These are phyloP conservation scores for Phorcus lineatus DNA, from an alignment of 2,888 invertebrate genomes.

Conservation along the genomic window DNA sequence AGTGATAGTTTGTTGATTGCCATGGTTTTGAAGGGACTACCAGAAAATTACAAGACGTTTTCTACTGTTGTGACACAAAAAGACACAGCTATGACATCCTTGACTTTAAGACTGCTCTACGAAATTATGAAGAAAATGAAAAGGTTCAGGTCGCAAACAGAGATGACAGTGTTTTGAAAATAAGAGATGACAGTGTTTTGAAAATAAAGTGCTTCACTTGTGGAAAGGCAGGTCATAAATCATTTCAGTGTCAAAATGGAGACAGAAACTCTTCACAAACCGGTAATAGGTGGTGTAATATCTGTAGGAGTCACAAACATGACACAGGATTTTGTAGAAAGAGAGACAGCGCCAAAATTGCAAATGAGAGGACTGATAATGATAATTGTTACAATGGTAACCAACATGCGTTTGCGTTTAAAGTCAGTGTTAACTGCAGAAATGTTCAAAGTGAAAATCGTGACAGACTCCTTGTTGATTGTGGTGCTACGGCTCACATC, in stretches of 20 bases:
- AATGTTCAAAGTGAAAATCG: too few species aligned
- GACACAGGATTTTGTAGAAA: not conserved
- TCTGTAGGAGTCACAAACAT: not conserved
- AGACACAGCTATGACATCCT: not conserved
- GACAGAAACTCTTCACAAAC: not conserved
- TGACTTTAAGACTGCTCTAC: slow-evolving; percentile 29
- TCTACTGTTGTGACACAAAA: slow-evolving; percentile 26
- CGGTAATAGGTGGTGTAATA: not conserved
- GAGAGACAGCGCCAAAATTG: not conserved
- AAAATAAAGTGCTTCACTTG: not conserved
- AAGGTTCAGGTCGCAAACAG: not conserved
- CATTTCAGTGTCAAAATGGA: not conserved
- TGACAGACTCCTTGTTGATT: slow-evolving; percentile 38
- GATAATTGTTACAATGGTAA: not conserved
- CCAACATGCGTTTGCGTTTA: too few species aligned
- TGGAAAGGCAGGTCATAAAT: not conserved
- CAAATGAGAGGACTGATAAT: not conserved
- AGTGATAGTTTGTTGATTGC: slow-evolving; percentile 32
- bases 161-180: too few species aligned
- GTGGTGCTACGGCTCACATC: slow-evolving; percentile 47
- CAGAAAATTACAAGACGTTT: slow-evolving; percentile 32
- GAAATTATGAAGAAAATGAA: slow-evolving; percentile 32
- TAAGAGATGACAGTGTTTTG: not conserved
- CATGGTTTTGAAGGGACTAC: slow-evolving; percentile 35
- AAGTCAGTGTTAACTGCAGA: too few species aligned